Evolutionary conservation across 1,140 invertebrate species (phyloP).

Genomic region (Trigoniulus corallinus): DNA sequence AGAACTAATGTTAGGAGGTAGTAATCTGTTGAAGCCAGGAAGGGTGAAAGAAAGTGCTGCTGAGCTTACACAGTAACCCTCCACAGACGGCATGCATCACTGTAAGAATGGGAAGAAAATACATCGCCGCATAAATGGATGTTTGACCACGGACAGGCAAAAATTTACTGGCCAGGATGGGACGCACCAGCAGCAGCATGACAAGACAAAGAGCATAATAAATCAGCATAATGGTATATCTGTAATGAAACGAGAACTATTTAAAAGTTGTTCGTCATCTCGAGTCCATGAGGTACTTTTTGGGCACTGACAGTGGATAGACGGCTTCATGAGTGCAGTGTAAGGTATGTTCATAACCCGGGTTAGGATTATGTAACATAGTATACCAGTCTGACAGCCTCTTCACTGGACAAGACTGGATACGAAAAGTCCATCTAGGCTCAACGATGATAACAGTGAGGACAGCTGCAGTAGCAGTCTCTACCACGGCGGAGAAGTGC

Average conservation of each 20-base stretch:
- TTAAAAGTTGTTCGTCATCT: neutral
- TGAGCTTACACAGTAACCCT: constrained; percentile 68
- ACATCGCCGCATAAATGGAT: constrained; percentile 82
- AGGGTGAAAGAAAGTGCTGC: constrained; percentile 6
- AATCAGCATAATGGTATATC: constrained; percentile 85
- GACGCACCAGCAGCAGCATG: constrained; percentile 59
- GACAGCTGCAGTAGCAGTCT: constrained; percentile 51
- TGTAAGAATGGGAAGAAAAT: constrained; percentile 80
- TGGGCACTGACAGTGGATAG: constrained; percentile 71
- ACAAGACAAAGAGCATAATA: constrained; percentile 72
- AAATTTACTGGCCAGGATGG: constrained; percentile 45
- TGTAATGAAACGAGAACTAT: constrained; percentile 31
- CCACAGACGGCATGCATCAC: constrained; percentile 76
- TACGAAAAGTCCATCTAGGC: constrained; percentile 50
- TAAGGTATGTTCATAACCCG: constrained; percentile 71
- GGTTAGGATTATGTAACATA: constrained; percentile 77
- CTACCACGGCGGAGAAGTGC: constrained; percentile 61
- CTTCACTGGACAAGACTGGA: constrained; percentile 58
- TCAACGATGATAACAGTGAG: constrained; percentile 56
- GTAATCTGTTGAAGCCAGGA: too few species aligned
- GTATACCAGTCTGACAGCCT: constrained; percentile 91
- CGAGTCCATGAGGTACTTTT: neutral
- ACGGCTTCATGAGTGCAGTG: constrained; percentile 94
- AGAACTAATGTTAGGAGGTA: neutral
- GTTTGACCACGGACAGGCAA: constrained; percentile 47